Evolutionary conservation across 2,113 vertebrate genomes (phyloP), one percentile per base, ranked within the genome.

Genomic region (Megaleporinus macrocephalus): DNA sequence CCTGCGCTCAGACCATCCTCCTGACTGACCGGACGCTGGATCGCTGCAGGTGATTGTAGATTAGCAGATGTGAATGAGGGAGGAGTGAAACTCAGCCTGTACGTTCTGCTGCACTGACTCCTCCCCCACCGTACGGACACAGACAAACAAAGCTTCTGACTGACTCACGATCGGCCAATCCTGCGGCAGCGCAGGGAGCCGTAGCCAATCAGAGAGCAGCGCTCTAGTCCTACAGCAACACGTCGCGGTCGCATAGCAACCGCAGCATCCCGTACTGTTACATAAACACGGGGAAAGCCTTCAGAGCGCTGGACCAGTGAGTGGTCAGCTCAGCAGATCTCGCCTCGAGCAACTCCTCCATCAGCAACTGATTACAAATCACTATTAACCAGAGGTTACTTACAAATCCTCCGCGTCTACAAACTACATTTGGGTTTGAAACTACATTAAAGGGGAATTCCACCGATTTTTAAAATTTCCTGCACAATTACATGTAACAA

Each of bases 51-150:
- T 55, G 5, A 55, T 5, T 5, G 53, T 55, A 22, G 53, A 20
- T 55, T 51, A 77, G 29, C 73, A 61, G 9, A 69, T 63, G 36
- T 70, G 66, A 61, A 62, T 49, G 76, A 81, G 68, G 73, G 83
- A 71, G 76, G 68, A 76, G 61, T 72, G 14, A 26, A 24, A 27
- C 36, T 53, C n/a, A 29, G 62, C 77, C 61, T 81, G 61, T 78
- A 72, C 76, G 49, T 78, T 84, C 78, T 86, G 82, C 82, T 84
- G 85, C 85, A 86, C 84, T 62, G 81, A 81, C 85, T 84, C 85
- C 85, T 86, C 85, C 85, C 66, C 59, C 74, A 4, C 5, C 47
- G 26, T 63, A 82, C 51, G 29, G 20, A 74, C 29, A 78, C 16
- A 41, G 20, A 71, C 62, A 80, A 70, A 83, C 68, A 83, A 77